A percentile compares a stretch with the other conserved stretches of the same genome.
phyloP scores from a whole-genome alignment of 2,113 vertebrate species.

The Solea solea region DNA sequence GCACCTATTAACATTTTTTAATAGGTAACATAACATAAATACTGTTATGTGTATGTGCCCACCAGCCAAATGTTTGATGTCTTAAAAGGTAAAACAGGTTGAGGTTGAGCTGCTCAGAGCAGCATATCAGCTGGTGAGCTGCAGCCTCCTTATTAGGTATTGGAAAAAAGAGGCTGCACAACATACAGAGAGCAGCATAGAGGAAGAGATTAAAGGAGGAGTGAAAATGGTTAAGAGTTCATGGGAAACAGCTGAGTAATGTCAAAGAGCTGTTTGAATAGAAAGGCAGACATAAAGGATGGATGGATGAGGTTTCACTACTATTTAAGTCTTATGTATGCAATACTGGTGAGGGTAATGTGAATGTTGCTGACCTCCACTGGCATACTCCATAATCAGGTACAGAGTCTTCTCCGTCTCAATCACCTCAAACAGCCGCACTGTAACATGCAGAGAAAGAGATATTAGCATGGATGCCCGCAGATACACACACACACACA shows the following conservation, averaged over 20 bases:
- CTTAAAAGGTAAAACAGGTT: neutral
- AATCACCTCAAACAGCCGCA: conserved; percentile 90
- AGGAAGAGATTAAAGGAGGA: conserved; percentile 23
- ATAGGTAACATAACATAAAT: no score
- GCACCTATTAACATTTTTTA: no score
- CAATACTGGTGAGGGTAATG: neutral
- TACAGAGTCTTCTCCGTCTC: conserved; percentile 91
- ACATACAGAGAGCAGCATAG: conserved; percentile 7
- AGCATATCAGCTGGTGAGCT: conserved; percentile 13
- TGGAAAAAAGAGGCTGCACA: conserved; percentile 18
- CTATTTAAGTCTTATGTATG: no score
- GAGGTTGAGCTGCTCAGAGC: conserved; percentile 3
- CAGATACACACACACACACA: neutral
- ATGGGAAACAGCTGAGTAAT: no score
- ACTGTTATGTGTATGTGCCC: no score
- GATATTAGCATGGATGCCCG: neutral
- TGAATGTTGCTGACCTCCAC: conserved; percentile 81
- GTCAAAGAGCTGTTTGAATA: neutral
- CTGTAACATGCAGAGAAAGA: conserved; percentile 68
- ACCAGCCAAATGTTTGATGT: neutral
- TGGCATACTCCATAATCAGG: conserved; percentile 91
- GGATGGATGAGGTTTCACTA: neutral
- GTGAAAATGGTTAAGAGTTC: neutral
- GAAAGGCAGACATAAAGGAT: neutral
- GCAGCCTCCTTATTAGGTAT: conserved; percentile 54